Base-by-base conservation (phyloP, 2,888 invertebrate species). In the Carabus problematicus region DNA sequence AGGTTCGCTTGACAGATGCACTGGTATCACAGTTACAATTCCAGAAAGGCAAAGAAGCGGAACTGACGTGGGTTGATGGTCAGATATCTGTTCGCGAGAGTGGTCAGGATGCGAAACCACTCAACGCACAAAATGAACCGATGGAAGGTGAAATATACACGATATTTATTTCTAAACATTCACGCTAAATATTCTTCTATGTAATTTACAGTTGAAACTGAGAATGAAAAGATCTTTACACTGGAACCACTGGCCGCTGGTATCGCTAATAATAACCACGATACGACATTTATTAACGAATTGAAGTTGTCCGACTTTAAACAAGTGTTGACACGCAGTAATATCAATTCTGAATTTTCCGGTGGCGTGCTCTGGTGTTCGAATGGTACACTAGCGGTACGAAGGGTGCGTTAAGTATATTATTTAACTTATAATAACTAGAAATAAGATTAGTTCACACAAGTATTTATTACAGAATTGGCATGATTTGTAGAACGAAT, bases 21-120 rank as follows among this genome's bases (percentile, higher is more conserved):
- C 83, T 98, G 71, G 93, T 98, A 73, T 93, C 94, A 0, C 91
- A 93, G 8, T 82, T 98, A 69, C 87, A 90, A 72, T 96, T 98
- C 84, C 91, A 94, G 71, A 89, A 89, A 77, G 91, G 91, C 1
- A 90, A 90, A 55, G 92, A 91, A 74, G 91, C 94, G 0, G 98
- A 98, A 81, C 88, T 99, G n/a, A 95, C 98, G 0, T 99, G 98
- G 98, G 85, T 99, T 9, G 91, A 95, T 79, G 95, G 94, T 0
- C 85, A 89, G 74, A 88, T 94, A 69, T 86, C 87, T 9, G 83
- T 88, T 12, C 82, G 88, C 0, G 87, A 88, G 56, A 84, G 88
- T 56, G 88, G 89, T 73, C 83, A 86, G 59, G 88, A 89, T 73
- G 82, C 84, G 0, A 83, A 82, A 74, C 80, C 83, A 29, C 75